Percentiles rank a stretch among this genome's conserved stretches.
phyloP scores from a whole-genome alignment of 2,113 vertebrate genomes.

The Callipepla californica region DNA sequence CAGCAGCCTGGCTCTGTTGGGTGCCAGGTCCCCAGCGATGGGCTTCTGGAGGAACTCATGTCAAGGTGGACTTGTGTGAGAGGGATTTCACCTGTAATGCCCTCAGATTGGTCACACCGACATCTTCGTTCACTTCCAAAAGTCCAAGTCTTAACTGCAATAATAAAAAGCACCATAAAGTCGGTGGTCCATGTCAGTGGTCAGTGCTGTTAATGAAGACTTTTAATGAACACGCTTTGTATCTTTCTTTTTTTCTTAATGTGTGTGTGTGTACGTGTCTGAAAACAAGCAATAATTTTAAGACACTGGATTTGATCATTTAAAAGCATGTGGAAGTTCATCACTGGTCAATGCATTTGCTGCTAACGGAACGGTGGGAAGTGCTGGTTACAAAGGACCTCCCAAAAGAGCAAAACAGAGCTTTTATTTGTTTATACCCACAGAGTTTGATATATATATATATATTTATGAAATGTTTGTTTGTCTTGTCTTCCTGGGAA shows the following conservation, averaged over 20 bases:
- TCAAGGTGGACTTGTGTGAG: background rate
- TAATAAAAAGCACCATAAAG: background rate
- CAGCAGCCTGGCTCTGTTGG: background rate
- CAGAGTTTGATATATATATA: background rate
- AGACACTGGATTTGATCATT: constrained; percentile 3
- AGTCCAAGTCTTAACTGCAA: background rate
- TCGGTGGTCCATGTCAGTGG: background rate
- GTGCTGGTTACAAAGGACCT: constrained; percentile 15
- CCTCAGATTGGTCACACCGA: background rate
- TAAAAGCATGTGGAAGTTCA: background rate
- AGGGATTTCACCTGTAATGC: background rate
- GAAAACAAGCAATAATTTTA: constrained; percentile 59
- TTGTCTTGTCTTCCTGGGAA: constrained; percentile 39
- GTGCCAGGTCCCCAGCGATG: background rate
- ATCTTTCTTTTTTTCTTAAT: background rate
- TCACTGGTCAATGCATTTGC: background rate
- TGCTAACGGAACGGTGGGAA: constrained; percentile 27
- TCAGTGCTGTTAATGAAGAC: background rate
- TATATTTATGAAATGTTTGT: constrained; percentile 30
- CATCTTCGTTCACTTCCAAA: background rate
- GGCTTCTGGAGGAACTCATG: background rate
- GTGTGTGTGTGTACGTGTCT: background rate
- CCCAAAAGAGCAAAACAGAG: constrained; percentile 19
- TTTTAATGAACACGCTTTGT: background rate
- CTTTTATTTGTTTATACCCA: constrained; percentile 58